Conservation (phyloP, 2,888 invertebrate genomes). For the Poecilobothrus nobilitatus region DNA sequence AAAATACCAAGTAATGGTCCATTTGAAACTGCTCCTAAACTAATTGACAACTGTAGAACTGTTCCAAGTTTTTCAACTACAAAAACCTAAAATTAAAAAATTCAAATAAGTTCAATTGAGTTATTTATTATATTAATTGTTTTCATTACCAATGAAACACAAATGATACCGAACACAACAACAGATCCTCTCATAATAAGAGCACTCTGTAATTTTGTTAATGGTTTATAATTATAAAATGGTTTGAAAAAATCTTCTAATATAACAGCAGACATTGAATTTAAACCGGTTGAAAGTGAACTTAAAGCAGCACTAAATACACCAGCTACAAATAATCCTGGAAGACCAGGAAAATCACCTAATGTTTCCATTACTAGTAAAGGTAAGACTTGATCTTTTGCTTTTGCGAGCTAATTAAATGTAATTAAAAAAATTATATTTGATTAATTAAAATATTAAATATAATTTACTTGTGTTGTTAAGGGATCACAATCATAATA, state of each 20-base stretch:
- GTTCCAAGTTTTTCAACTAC: slow-evolving; percentile 60
- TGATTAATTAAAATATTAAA: slow-evolving; percentile 13
- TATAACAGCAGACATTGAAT: slow-evolving; percentile 67
- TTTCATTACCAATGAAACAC: slow-evolving; percentile 51
- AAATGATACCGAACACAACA: slow-evolving; percentile 53
- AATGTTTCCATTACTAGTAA: slow-evolving; percentile 78
- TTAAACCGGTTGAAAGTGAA: slow-evolving; percentile 68
- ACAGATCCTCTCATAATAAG: slow-evolving; percentile 58
- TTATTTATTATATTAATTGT: no score
- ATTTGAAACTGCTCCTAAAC: slow-evolving; percentile 55
- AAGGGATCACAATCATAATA: slow-evolving; percentile 80
- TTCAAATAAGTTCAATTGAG: no score
- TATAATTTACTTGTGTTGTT: slow-evolving; percentile 49
- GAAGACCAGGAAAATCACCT: slow-evolving; percentile 66
- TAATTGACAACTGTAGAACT: slow-evolving; percentile 60
- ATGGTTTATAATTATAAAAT: slow-evolving; percentile 42
- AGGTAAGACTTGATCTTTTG: slow-evolving; percentile 73
- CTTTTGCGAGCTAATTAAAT: slow-evolving; percentile 50
- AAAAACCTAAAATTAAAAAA: background rate
- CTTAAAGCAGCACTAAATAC: slow-evolving; percentile 85
- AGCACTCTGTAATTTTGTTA: slow-evolving; percentile 52
- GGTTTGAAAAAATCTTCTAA: slow-evolving; percentile 62
- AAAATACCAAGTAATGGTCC: slow-evolving; percentile 62
- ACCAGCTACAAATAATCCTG: slow-evolving; percentile 82
- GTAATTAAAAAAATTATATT: slow-evolving; percentile 20